These are phyloP conservation scores for Odontomachus brunneus DNA, from an alignment of 1,140 invertebrate genomes.

Conservation along the genomic window DNA sequence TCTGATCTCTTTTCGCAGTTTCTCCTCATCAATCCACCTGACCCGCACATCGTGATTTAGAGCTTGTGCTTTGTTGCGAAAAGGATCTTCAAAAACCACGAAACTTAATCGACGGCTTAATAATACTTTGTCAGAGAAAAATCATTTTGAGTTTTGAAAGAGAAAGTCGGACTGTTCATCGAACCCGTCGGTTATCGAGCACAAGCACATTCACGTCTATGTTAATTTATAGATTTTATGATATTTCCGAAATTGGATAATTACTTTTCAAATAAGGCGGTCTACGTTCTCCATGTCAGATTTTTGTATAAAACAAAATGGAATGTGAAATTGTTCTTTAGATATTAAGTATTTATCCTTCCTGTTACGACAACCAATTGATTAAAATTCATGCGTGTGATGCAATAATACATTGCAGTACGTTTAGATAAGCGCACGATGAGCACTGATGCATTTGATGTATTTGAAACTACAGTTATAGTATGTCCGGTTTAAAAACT, in stretches of 20 bases:
- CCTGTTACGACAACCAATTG: background rate
- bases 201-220: background rate
- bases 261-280: too few species aligned
- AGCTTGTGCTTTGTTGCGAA: background rate
- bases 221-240: background rate
- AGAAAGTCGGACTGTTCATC: too few species aligned
- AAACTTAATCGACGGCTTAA: too few species aligned
- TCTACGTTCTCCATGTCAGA: background rate
- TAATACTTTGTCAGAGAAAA: too few species aligned
- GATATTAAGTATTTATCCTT: background rate
- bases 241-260: background rate
- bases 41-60: background rate
- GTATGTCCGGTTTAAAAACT: background rate
- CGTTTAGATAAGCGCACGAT: background rate
- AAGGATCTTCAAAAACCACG: background rate
- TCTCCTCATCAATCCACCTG: constrained; percentile 7
- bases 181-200: too few species aligned
- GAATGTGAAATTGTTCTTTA: background rate
- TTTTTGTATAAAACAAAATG: constrained; percentile 11
- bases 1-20: constrained; percentile 60
- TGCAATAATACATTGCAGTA: background rate
- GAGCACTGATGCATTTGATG: too few species aligned
- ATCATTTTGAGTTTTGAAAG: too few species aligned
- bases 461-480: too few species aligned
- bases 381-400: background rate